Base-by-base conservation (phyloP, 2,888 invertebrate genomes). In the Nysson spinosus region DNA sequence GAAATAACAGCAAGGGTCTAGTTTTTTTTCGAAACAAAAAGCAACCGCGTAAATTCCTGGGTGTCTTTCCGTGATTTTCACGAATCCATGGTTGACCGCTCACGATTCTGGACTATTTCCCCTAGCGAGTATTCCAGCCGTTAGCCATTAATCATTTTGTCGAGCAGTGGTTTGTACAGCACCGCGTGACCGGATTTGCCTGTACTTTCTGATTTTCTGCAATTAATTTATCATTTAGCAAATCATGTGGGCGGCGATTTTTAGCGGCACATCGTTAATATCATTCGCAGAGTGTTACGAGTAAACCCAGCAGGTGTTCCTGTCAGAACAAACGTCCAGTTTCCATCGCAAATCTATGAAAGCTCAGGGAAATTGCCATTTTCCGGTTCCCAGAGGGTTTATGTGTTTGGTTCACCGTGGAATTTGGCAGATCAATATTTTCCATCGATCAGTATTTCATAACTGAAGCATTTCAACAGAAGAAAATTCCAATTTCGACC, bases 201-300 rank as follows among this genome's bases (percentile, higher is more conserved):
- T 37, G 49, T 28, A 49, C 57, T 65, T 57, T 64, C 39, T 39
- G 47, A 66, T 66, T 65, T 64, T 35, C 9, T 49, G 47, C 58
- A 66, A 65, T 60, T 65, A 60, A 60, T 50, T 58, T 58, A 60
- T 65, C 58, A 54, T 54, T 58, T 50, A 9, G 50, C 30, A 20
- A 44, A 54, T 54, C 50, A 54, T 12, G 66, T 55, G 17, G 58
- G 40, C 54, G 52, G 30, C 24, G 34, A 65, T 65, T 65, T 67
- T 67, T 54, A 20, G 43, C 49, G 43, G 30, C 49, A 28, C 28
- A 19, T 44, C 64, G 32, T 63, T 63, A 64, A 66, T 64, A 42
- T 30, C 14, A 12, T 12, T 50, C 12, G 44, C 19, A 4, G 19
- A 24, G 49, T 55, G 24, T 49, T 44, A 40, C 49, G 14, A 12